A percentile compares a stretch with the other conserved stretches of the same genome.
These are phyloP conservation scores for Hafferia zeledoni DNA, from an alignment of 2,797 vertebrate species.

Conservation along the genomic window DNA sequence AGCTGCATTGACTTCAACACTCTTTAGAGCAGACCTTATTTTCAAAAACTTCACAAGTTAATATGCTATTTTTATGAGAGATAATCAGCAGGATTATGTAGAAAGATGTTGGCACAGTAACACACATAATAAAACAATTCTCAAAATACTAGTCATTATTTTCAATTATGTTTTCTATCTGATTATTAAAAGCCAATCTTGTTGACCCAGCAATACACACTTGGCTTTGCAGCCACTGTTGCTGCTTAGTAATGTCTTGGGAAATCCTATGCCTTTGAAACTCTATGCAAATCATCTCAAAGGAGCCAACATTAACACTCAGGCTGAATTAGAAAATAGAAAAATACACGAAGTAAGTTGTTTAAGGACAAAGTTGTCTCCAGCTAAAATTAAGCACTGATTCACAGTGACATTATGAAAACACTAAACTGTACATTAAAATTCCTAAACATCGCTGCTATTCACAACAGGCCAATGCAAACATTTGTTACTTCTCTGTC, in stretches of 20 bases:
- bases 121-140: not conserved
- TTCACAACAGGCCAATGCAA: constrained; percentile 62
- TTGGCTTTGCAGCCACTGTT: constrained; percentile 21
- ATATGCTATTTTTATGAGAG: constrained; percentile 9
- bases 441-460: constrained; percentile 51
- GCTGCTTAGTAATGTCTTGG: constrained; percentile 37
- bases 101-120: not conserved
- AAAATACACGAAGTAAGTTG: constrained; percentile 30
- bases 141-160: constrained; percentile 21
- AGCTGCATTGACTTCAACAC: not conserved
- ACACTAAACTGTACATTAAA: constrained; percentile 51
- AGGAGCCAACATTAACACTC: constrained; percentile 41
- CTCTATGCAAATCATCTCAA: not conserved
- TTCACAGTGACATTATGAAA: constrained; percentile 57
- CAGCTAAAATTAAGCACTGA: constrained; percentile 46
- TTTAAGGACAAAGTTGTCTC: constrained; percentile 54
- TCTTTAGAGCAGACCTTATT: not conserved
- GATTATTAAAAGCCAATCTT: constrained; percentile 35
- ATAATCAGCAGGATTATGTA: not conserved
- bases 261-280: constrained; percentile 55
- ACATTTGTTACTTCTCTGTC: constrained; percentile 41
- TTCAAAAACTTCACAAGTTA: constrained; percentile 10
- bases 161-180: constrained; percentile 30
- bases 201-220: constrained; percentile 41
- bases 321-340: constrained; percentile 55